phyloP scores from a whole-genome alignment of 1,140 invertebrate genomes.

The Ruditapes philippinarum region DNA sequence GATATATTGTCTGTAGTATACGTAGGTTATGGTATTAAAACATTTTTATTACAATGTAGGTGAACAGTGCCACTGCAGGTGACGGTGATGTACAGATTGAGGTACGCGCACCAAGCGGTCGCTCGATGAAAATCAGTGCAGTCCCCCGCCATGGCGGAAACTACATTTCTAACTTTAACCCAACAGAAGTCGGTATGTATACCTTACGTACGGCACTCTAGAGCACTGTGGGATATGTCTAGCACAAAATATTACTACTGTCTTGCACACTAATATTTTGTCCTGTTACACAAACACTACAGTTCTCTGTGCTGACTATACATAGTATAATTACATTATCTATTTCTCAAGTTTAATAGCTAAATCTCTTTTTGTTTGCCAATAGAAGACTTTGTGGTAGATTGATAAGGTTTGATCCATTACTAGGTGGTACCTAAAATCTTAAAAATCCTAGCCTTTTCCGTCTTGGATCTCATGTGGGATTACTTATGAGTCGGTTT shows the following conservation, averaged over 20 bases:
- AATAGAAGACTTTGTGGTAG: too few species aligned
- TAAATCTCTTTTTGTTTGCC: not conserved
- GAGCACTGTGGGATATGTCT: slow-evolving; percentile 53
- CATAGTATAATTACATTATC: too few species aligned
- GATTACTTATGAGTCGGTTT: too few species aligned
- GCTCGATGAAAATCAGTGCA: slow-evolving; percentile 90
- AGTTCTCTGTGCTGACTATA: slow-evolving; percentile 19
- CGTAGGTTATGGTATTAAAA: too few species aligned
- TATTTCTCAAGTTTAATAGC: too few species aligned
- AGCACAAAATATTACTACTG: slow-evolving; percentile 24
- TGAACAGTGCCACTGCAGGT: slow-evolving; percentile 89
- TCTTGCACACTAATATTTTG: not conserved
- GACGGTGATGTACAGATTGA: slow-evolving; percentile 94
- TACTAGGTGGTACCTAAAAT: too few species aligned
- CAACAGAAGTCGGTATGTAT: slow-evolving; percentile 94
- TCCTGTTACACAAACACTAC: slow-evolving; percentile 35
- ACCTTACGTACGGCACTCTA: not conserved
- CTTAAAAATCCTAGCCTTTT: too few species aligned
- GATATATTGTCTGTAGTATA: too few species aligned
- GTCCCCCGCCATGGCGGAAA: slow-evolving; percentile 91
- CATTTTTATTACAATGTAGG: too few species aligned
- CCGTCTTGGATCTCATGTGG: too few species aligned
- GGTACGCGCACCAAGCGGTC: slow-evolving; percentile 95
- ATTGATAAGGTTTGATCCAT: too few species aligned
- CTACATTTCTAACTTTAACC: slow-evolving; percentile 97